Conservation (phyloP, 2,113 vertebrate genomes). For the Rallus limicola region DNA sequence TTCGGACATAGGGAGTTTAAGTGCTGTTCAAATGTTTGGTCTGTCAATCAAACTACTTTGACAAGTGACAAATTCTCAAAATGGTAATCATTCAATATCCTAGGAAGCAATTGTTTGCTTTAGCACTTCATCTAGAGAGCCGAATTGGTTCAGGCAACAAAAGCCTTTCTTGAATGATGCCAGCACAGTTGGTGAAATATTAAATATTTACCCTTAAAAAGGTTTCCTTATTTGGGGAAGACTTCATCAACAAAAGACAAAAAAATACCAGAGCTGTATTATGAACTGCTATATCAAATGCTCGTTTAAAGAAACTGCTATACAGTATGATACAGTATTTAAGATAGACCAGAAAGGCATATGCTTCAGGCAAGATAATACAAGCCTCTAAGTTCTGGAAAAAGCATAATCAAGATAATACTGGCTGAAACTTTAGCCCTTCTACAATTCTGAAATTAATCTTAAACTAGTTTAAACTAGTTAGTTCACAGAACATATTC, state of each 20-base stretch:
- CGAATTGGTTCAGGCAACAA: not conserved
- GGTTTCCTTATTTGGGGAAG: not conserved
- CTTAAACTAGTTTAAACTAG: not conserved
- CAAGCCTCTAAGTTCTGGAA: not conserved
- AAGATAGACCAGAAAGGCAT: not conserved
- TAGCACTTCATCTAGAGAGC: not conserved
- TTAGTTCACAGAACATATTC: not conserved
- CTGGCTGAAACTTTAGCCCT: not conserved
- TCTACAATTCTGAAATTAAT: not conserved
- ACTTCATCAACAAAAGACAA: not conserved
- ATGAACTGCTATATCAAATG: not conserved
- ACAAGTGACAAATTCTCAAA: conserved; percentile 12
- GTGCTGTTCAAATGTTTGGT: not conserved
- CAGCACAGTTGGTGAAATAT: not conserved
- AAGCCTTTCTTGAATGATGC: not conserved
- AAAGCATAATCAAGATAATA: not conserved
- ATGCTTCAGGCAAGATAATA: not conserved
- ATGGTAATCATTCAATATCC: not conserved
- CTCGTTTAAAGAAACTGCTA: not conserved
- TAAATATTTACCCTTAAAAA: not conserved
- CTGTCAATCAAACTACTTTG: not conserved
- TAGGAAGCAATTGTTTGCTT: not conserved
- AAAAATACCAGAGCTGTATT: not conserved
- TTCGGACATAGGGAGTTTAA: not conserved
- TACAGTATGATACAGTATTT: not conserved